Evolutionary conservation across 2,113 vertebrate species (phyloP), one percentile per base, ranked within the genome.

Genomic region (Pipa parva): DNA sequence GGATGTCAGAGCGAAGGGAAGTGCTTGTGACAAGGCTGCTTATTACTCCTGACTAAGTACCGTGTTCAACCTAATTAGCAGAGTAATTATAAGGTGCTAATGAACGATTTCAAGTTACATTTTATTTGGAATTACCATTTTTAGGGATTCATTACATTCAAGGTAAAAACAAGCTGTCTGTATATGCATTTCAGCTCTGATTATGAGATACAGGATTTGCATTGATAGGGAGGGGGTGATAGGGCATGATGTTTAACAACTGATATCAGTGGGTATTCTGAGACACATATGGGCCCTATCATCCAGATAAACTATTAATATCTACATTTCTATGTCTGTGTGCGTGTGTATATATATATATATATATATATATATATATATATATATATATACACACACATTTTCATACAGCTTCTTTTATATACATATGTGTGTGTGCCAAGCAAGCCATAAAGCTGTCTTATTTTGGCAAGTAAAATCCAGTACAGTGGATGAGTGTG

Each of bases 41-140:
- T 85, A 83, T 89, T 89, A 84, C 84, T 86, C 77, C 80, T 76
- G 85, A 87, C 86, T 88, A 92, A 92, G 83, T 82, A 81, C 81
- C 78, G 78, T 84, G 92, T 91, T 92, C 92, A 89, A 78, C 84
- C 84, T 95, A 88, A 95, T 95, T 90, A 94, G 89, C 90, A 82
- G 82, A 90, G 88, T 91, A 83, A 94, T 95, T 94, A 94, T 88
- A 89, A 91, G 86, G 90, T 81, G 91, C 84, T 92, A 92, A 95
- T 93, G 88, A 94, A 90, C 81, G 88, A 83, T 86, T 89, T 86
- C 86, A 76, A 86, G 82, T 85, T 86, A 75, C 79, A 76, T 84
- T 84, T 85, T 79, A 82, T 71, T 74, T 73, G 75, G 76, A 79
- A 84, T 82, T 83, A 75, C 65, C 71, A 61, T 78, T 66, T 81